Evolutionary conservation across 2,888 invertebrate genomes (phyloP), one percentile per base, ranked within the genome.

Genomic region (Thysanoteuthis rhombus): DNA sequence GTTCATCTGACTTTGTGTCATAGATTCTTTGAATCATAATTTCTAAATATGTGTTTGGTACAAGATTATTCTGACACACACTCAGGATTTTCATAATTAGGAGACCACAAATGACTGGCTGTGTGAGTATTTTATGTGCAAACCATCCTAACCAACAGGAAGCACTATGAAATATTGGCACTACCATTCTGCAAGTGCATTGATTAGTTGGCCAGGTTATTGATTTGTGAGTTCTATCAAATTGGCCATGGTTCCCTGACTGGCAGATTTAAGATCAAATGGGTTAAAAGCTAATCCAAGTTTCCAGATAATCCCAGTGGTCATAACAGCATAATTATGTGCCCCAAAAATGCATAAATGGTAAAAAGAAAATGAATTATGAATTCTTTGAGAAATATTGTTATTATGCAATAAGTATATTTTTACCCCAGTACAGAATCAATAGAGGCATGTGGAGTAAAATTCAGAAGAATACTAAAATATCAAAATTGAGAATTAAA

Each of bases 91-190:
- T 75, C 75, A 75, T n/a, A n/a, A n/a, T 1, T 32, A 75, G 75
- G 12, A 75, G 16, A n/a, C 75, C n/a, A 75, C 75, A 75, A 32
- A 75, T 75, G 75, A 75, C 19, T 75, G 75, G 75, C n/a, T 93
- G 58, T 75, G 45, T 93, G 38, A 22, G 28, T 39, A 93, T 58
- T 93, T 38, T 39, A 93, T 89, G n/a, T 93, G 89, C 39, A 39
- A 42, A n/a, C n/a, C n/a, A 75, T 75, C n/a, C 32, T 75, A 75
- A 75, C 32, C 75, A 32, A 32, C 75, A n/a, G 10, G 32, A n/a
- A n/a, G 75, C 75, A 32, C 75, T n/a, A n/a, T 75, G 75, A 75
- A 75, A 75, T 16, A 75, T 3, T 75, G n/a, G 75, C 75, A 75
- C 75, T 32, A 75, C 75, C 75, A 75, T 75, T 75, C 75, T 75